Percentiles rank a stretch among this genome's conserved stretches.
phyloP scores from a whole-genome alignment of 1,140 invertebrate genomes.

The Drosophila baimaii region DNA sequence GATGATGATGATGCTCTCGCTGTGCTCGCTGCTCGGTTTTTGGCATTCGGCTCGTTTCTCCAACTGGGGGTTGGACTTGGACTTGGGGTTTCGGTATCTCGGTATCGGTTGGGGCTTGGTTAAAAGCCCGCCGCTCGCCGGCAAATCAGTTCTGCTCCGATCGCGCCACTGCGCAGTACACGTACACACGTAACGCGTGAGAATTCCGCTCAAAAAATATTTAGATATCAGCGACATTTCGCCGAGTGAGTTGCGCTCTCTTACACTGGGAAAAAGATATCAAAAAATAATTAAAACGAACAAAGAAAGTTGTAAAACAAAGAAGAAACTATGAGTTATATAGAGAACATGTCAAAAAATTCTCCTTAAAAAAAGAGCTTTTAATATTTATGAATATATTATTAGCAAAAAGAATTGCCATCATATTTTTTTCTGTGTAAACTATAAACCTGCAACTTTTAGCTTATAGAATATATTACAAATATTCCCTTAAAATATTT shows the following conservation, averaged over 20 bases:
- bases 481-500: background rate
- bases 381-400: background rate
- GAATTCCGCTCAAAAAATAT: background rate
- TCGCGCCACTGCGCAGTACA: constrained; percentile 67
- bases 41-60: constrained; percentile 9
- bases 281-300: too few relatives aligned
- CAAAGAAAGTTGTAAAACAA: too few relatives aligned
- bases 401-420: background rate
- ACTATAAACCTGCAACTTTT: background rate
- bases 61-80: constrained; percentile 37
- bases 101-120: constrained; percentile 30
- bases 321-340: too few relatives aligned
- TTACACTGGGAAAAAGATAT: background rate
- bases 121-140: constrained; percentile 50
- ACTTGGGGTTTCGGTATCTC: constrained; percentile 28
- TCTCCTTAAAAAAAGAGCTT: too few relatives aligned
- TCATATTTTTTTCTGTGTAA: background rate
- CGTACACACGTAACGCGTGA: constrained; percentile 29
- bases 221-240: constrained; percentile 34
- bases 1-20: too few relatives aligned
- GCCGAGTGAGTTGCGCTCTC: constrained; percentile 35
- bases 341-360: too few relatives aligned
- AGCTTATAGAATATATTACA: too few relatives aligned
- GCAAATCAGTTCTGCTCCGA: constrained; percentile 76
- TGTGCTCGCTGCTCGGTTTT: constrained; percentile 12